Evolutionary conservation across 2,797 vertebrate species (phyloP), one percentile per base, ranked within the genome.

Genomic region (Brachyrhaphis roseni): DNA sequence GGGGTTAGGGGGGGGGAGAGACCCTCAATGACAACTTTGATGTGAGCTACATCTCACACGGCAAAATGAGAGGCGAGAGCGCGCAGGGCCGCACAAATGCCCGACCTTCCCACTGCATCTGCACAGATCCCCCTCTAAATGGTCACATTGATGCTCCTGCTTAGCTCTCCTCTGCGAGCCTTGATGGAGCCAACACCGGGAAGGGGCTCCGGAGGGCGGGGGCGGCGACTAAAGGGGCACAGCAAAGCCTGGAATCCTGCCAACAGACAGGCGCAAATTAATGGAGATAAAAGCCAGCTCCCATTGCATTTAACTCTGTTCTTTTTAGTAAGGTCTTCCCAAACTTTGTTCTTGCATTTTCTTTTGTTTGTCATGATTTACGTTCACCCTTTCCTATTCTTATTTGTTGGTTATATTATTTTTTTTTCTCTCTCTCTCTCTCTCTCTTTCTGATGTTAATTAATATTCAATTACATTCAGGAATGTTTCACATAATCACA

Each of bases 1-100:
- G 3, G 51, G 2, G 20, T 0, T 0, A 3, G 46, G 3, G 0
- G 5, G 18, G 20, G 49, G 20, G 47, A 2, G 13, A 0, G 20
- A 3, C 87, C 83, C 89, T 95, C 93, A 94, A 93, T 94, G 87
- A 88, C 84, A 92, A 92, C 93, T 94, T 95, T 95, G 94, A 95
- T 95, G 93, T 94, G 92, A 88, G 92, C 72, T 72, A 81, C 86
- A 80, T 90, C 86, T 86, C 88, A 86, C 89, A 89, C 90, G 86
- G 89, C 84, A 84, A 88, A 92, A 87, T 89, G 91, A 94, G 92
- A 90, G 88, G 92, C 87, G 34, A 78, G 85, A 86, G 82, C 86
- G 83, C 85, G 85, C 90, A 88, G 88, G 89, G 79, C 43, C n/a
- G 66, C 85, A 94, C 91, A 92, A 91, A 90, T 91, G 90, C 84